Evolutionary conservation across 1,140 invertebrate species (phyloP).

Genomic region (Saccostrea echinata): DNA sequence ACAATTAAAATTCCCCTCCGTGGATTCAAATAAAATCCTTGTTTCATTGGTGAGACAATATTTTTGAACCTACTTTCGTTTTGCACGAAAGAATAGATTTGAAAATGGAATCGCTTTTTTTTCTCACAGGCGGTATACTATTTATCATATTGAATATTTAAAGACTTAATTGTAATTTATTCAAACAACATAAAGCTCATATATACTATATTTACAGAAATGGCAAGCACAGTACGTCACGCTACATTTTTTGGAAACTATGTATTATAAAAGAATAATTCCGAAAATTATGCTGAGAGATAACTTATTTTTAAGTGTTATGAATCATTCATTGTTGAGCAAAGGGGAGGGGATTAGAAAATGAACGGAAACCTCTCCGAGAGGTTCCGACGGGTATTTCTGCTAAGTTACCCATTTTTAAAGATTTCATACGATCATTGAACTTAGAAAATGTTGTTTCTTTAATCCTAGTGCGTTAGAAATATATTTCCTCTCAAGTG

Average conservation of each 20-base stretch:
- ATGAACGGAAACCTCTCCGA: too few species aligned
- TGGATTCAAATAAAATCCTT: slow-evolving; percentile 2
- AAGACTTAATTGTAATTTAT: background rate
- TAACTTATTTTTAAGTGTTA: too few species aligned
- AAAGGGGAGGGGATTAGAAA: too few species aligned
- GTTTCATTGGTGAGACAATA: background rate
- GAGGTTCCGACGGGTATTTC: too few species aligned
- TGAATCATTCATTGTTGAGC: too few species aligned
- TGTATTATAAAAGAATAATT: background rate
- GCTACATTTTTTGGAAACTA: background rate
- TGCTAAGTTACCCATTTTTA: too few species aligned
- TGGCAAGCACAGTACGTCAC: too few species aligned
- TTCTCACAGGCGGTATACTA: background rate
- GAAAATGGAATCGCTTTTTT: background rate
- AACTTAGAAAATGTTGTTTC: too few species aligned
- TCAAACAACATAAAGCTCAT: background rate
- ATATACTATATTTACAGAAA: background rate
- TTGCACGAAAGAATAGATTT: background rate
- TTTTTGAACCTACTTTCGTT: background rate
- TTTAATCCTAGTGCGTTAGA: too few species aligned
- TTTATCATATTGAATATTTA: background rate
- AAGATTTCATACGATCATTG: too few species aligned
- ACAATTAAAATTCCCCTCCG: background rate
- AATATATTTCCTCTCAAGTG: too few species aligned
- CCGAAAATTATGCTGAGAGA: too few species aligned